Conservation (phyloP, 2,888 invertebrate genomes). For the Pachydiplax longipennis region DNA sequence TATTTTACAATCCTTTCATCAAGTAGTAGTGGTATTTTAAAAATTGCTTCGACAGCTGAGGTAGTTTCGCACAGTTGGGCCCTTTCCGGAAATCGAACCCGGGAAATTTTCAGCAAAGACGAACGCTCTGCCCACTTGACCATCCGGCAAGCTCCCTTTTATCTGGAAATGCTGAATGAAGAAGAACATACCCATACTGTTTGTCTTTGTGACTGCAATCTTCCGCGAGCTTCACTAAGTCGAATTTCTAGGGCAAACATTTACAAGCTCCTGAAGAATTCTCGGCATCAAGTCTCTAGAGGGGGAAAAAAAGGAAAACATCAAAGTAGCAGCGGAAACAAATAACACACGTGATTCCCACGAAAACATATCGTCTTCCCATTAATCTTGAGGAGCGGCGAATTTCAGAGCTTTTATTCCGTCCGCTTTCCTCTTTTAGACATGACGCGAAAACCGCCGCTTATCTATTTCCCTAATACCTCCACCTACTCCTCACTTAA, state of each 20-base stretch:
- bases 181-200: no score
- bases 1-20: no score
- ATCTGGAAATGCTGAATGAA: no score
- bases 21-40: no score
- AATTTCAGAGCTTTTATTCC: neutral
- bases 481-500: neutral
- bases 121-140: no score
- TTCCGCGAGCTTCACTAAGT: neutral
- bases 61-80: no score
- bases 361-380: neutral
- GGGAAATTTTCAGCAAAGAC: no score
- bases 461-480: neutral
- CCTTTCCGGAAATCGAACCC: no score
- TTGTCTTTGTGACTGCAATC: neutral
- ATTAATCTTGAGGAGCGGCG: neutral
- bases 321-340: neutral
- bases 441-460: neutral
- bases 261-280: neutral
- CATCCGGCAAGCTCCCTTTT: no score
- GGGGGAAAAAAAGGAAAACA: neutral
- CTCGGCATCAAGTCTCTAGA: no score
- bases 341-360: neutral
- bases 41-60: no score
- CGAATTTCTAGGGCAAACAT: neutral
- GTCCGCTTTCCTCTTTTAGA: neutral